Percentiles rank a stretch among this genome's conserved stretches.
phyloP scores from a whole-genome alignment of 2,888 invertebrate genomes.

The Ectobius pallidus region DNA sequence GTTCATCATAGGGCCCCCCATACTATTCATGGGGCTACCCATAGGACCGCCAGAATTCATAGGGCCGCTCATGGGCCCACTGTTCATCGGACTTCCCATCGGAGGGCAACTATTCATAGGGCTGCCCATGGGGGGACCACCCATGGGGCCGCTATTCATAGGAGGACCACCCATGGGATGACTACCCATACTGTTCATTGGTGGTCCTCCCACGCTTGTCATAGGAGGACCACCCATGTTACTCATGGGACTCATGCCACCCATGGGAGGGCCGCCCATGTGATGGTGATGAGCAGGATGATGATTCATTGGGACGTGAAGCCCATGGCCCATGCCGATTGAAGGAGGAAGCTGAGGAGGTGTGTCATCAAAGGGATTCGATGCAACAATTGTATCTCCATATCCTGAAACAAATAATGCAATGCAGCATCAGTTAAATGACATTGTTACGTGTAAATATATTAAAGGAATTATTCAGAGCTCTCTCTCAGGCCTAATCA shows the following conservation, averaged over 20 bases:
- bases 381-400: constrained; percentile 92
- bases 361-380: constrained; percentile 94
- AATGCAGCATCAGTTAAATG: neutral
- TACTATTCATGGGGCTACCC: constrained; percentile 47
- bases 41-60: constrained; percentile 64
- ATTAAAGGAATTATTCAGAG: no score
- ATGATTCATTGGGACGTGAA: constrained; percentile 52
- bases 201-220: constrained; percentile 58
- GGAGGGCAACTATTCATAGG: constrained; percentile 65
- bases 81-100: constrained; percentile 70
- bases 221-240: constrained; percentile 58
- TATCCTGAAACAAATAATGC: constrained; percentile 57
- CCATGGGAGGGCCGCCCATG: constrained; percentile 64
- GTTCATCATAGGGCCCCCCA: constrained; percentile 60
- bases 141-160: constrained; percentile 47
- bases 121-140: constrained; percentile 58
- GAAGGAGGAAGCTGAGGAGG: constrained; percentile 61
- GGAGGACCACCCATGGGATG: constrained; percentile 43
- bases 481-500: no score
- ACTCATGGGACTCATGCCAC: constrained; percentile 59
- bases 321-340: constrained; percentile 46
- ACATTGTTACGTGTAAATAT: no score
- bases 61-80: constrained; percentile 55
- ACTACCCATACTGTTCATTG: constrained; percentile 47
- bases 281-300: constrained; percentile 59